Percentiles rank a stretch among this genome's conserved stretches.
Evolutionary conservation across 2,888 invertebrate species (phyloP).

Genomic region (Drosophila aldrichi): DNA sequence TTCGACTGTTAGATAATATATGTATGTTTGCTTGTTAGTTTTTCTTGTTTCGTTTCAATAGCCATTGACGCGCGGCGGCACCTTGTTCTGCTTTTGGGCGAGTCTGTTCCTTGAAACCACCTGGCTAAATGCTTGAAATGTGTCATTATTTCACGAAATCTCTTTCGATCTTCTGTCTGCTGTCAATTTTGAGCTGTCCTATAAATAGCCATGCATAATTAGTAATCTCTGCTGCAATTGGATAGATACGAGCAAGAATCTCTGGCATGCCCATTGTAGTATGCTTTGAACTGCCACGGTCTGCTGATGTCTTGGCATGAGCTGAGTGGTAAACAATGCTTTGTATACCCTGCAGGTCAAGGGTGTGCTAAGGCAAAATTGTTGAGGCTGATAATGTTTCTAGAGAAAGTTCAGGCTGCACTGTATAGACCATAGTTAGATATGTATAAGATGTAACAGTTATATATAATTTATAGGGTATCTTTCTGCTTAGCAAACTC

Average conservation of each 20-base stretch:
- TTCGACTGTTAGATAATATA: background rate
- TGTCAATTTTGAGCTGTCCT: conserved; percentile 30
- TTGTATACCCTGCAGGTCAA: background rate
- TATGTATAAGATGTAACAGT: too few species aligned
- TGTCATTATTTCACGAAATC: conserved; percentile 21
- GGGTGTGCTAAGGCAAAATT: background rate
- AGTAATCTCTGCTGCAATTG: conserved; percentile 12
- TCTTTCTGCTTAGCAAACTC: too few species aligned
- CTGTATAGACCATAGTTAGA: background rate
- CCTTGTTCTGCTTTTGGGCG: background rate
- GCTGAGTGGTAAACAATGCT: background rate
- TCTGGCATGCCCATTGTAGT: background rate
- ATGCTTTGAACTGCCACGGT: conserved; percentile 6
- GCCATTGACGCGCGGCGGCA: background rate
- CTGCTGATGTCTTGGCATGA: background rate
- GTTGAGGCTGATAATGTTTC: too few species aligned
- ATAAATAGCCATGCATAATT: conserved; percentile 29
- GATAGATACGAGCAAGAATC: conserved; percentile 6
- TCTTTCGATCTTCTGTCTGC: conserved; percentile 11
- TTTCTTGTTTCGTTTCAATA: background rate
- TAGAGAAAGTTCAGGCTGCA: background rate
- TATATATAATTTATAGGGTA: too few species aligned
- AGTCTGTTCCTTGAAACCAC: conserved; percentile 41
- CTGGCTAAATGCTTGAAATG: conserved; percentile 27
- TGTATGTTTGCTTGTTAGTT: background rate